These are phyloP conservation scores for Drosophila mercatorum DNA, from an alignment of 2,888 invertebrate genomes.

Conservation along the genomic window DNA sequence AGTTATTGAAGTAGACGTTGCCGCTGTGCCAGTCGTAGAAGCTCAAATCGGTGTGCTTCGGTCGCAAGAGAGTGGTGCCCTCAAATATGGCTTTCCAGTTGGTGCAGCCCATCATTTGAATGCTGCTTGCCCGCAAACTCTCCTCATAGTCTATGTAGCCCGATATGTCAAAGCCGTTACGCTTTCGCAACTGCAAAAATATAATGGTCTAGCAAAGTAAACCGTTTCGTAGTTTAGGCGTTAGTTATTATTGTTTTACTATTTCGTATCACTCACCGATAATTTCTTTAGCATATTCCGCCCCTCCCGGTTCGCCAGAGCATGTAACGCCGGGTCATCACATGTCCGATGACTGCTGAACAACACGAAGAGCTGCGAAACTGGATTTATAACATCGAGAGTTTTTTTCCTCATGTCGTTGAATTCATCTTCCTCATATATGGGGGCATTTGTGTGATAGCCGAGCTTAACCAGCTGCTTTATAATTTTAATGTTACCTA, in stretches of 20 bases:
- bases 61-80: constrained; percentile 29
- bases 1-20: constrained; percentile 31
- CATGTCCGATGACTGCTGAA: constrained; percentile 87
- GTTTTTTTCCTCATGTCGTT: constrained; percentile 86
- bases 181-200: constrained; percentile 44
- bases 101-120: constrained; percentile 8
- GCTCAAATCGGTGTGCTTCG: constrained; percentile 46
- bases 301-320: constrained; percentile 86
- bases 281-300: constrained; percentile 90
- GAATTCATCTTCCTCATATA: constrained; percentile 87
- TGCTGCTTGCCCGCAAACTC: constrained; percentile 36
- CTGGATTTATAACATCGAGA: constrained; percentile 86
- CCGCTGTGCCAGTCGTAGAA: constrained; percentile 59
- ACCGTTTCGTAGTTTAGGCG: background rate
- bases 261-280: constrained; percentile 85
- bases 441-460: constrained; percentile 86
- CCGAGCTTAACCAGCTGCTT: constrained; percentile 91
- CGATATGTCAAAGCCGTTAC: constrained; percentile 55
- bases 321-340: constrained; percentile 87
- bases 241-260: background rate
- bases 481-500: constrained; percentile 89
- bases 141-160: constrained; percentile 59
- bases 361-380: constrained; percentile 82
- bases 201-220: constrained; percentile 52
- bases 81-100: constrained; percentile 57